Base-by-base conservation (phyloP, 2,888 invertebrate genomes). In the Griposia aprilina region DNA sequence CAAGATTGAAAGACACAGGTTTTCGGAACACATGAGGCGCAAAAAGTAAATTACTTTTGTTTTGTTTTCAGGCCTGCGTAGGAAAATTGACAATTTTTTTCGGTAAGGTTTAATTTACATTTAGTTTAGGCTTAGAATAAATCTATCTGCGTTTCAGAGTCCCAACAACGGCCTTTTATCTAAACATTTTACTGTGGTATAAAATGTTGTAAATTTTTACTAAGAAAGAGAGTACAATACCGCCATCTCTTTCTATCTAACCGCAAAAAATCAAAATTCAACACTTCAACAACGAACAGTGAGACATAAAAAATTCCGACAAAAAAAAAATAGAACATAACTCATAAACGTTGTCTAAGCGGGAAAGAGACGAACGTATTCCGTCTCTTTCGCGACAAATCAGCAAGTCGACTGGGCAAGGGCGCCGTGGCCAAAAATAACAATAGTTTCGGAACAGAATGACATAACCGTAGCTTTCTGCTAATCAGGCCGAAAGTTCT, bases 391-490 rank as follows among this genome's bases (percentile, higher is more conserved):
- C 55, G 67, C 59, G 36, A 63, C 60, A 82, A 74, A 78, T 78
- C 82, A 81, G 81, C 82, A 83, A 82, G 86, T 83, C 81, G 69
- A 63, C 72, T 74, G 75, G 26, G 82, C 89, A 88, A 89, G 87
- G 87, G 88, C 88, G 81, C 41, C 60, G 76, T 55, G 71, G 85
- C 88, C 87, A 88, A 89, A 90, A 91, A 91, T 91, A 91, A 90
- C 91, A 91, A 91, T 90, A 83, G 89, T 84, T 86, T 86, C 74
- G 71, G 82, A 76, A 79, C 82, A 74, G 69, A 82, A 83, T 80
- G 87, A 88, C 79, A 88, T 76, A 82, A 82, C 76, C 41, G 67
- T 62, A 62, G 60, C 78, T 83, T 77, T 62, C 62, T n/a, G 62
- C 41, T 80, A 83, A 89, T 81, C 82, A 84, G 88, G 83, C 71